phyloP scores from a whole-genome alignment of 2,113 vertebrate genomes.

The Machaerirhynchus nigripectus region DNA sequence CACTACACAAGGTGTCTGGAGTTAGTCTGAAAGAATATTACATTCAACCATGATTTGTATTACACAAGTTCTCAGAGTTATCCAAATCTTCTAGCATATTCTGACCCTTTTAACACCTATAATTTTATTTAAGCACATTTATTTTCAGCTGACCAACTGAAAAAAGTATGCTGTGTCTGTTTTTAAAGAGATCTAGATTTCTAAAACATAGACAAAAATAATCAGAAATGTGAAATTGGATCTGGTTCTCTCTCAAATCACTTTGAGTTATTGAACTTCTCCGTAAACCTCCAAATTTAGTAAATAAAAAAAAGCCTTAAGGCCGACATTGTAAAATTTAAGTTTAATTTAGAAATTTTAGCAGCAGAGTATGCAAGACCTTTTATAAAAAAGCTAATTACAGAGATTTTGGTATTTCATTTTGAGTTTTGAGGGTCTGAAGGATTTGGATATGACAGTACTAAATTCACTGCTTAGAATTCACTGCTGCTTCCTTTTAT shows the following conservation, averaged over 20 bases:
- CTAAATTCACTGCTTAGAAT: not conserved
- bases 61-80: not conserved
- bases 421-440: not conserved
- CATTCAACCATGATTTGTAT: not conserved
- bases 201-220: not conserved
- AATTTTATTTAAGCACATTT: not conserved
- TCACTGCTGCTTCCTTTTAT: not conserved
- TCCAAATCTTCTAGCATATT: not conserved
- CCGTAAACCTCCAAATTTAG: not conserved
- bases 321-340: fast-evolving
- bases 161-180: not conserved
- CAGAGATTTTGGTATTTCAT: not conserved
- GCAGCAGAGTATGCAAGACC: not conserved
- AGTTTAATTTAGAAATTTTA: not conserved
- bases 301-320: not conserved
- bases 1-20: not conserved
- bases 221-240: not conserved
- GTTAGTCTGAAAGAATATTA: not conserved
- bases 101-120: not conserved
- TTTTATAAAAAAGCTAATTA: not conserved
- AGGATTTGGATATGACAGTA: not conserved
- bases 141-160: not conserved
- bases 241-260: not conserved
- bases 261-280: not conserved
- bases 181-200: not conserved